Evolutionary conservation across 2,888 invertebrate genomes (phyloP).

Genomic region (Acronicta leporina): DNA sequence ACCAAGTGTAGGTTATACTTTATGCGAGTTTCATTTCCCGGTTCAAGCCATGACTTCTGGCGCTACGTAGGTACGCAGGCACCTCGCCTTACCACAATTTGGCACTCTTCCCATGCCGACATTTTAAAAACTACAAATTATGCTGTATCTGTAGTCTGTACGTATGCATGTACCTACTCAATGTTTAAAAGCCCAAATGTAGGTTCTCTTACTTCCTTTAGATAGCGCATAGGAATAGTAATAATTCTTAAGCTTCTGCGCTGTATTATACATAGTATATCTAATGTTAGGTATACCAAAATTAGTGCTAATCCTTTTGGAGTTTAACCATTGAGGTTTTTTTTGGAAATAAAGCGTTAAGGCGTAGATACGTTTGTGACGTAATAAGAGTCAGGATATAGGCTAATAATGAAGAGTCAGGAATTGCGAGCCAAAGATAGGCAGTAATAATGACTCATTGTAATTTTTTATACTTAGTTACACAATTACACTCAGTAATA

Average conservation of each 20-base stretch:
- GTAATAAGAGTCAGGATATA: no score
- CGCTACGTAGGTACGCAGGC: constrained; percentile 38
- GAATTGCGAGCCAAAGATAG: no score
- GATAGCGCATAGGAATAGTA: constrained; percentile 8
- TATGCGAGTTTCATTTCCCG: constrained; percentile 44
- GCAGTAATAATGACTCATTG: no score
- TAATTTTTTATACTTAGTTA: no score
- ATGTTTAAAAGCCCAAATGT: constrained; percentile 21
- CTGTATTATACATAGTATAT: no score
- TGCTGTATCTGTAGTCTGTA: constrained; percentile 5
- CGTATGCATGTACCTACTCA: constrained; percentile 7
- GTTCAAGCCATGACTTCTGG: constrained; percentile 18
- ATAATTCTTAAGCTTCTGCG: background rate
- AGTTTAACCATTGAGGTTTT: no score
- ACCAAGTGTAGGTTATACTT: constrained; percentile 17
- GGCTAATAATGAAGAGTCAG: no score
- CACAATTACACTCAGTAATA: no score
- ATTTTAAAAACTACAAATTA: constrained; percentile 39
- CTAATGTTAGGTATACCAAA: background rate
- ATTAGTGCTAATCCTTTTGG: no score
- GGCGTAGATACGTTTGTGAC: no score
- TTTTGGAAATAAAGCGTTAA: no score
- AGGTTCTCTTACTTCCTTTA: constrained; percentile 17
- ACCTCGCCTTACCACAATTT: constrained; percentile 41
- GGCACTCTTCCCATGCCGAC: constrained; percentile 43